These are phyloP conservation scores for Volucella inanis DNA, from an alignment of 2,888 invertebrate genomes.

Conservation along the genomic window DNA sequence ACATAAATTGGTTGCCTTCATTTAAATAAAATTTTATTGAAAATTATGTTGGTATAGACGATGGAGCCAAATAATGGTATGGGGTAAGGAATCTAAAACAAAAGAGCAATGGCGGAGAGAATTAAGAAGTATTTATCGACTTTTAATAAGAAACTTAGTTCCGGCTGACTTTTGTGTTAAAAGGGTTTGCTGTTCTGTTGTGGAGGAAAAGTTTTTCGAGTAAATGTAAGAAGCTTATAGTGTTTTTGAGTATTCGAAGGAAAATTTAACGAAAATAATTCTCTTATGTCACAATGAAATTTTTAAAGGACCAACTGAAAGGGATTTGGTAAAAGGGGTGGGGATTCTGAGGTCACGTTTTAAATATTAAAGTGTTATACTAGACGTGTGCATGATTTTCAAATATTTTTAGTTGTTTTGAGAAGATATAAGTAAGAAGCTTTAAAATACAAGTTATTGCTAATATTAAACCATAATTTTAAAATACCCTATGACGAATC, in stretches of 20 bases:
- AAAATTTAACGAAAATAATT: constrained; percentile 65
- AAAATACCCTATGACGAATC: too few species aligned
- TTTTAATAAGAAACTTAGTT: constrained; percentile 54
- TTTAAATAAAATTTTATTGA: constrained; percentile 70
- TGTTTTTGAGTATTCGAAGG: constrained; percentile 25
- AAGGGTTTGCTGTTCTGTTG: constrained; percentile 1
- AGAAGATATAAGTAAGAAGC: too few species aligned
- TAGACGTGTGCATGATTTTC: background rate
- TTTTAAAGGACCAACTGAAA: background rate
- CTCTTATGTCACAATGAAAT: background rate
- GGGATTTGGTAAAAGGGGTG: constrained; percentile 1
- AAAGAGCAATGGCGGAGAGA: background rate
- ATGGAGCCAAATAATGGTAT: background rate
- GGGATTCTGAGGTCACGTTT: constrained; percentile 1
- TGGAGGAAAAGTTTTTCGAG: background rate
- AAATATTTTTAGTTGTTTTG: too few species aligned
- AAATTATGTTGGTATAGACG: constrained; percentile 52
- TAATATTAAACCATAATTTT: too few species aligned
- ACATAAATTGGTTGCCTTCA: constrained; percentile 67
- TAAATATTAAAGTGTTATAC: background rate
- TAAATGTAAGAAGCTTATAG: constrained; percentile 50
- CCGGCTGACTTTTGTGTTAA: constrained; percentile 27
- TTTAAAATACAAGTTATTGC: too few species aligned
- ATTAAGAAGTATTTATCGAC: constrained; percentile 62
- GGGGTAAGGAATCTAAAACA: background rate